Conservation (phyloP, 2,113 vertebrate genomes). For the Phaethon lepturus region DNA sequence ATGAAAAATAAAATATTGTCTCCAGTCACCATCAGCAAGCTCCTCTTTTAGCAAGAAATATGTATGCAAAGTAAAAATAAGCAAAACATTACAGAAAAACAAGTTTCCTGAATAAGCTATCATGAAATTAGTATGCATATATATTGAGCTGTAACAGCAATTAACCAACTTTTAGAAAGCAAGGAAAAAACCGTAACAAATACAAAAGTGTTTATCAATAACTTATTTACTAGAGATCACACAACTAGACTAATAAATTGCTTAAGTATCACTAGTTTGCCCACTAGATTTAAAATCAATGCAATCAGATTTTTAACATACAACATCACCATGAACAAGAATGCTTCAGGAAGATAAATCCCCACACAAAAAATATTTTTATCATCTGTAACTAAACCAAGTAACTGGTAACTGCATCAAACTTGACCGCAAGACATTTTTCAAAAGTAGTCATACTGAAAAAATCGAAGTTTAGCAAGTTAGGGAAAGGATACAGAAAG, state of each 20-base stretch:
- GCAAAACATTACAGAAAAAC: not conserved
- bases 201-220: not conserved
- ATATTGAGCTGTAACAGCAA: not conserved
- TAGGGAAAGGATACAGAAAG: not conserved
- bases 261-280: not conserved
- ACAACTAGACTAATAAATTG: not conserved
- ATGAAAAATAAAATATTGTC: not conserved
- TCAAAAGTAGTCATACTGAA: not conserved
- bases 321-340: not conserved
- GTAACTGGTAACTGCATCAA: not conserved
- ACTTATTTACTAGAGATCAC: not conserved
- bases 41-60: not conserved
- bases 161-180: not conserved
- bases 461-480: not conserved
- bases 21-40: not conserved
- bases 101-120: not conserved
- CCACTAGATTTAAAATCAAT: not conserved
- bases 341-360: not conserved
- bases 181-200: not conserved
- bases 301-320: not conserved
- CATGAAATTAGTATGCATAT: not conserved
- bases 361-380: not conserved
- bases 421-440: not conserved
- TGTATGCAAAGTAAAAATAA: not conserved
- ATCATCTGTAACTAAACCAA: not conserved